Conservation (phyloP, 2,797 vertebrate species). For the Sebastes melanostomus region DNA sequence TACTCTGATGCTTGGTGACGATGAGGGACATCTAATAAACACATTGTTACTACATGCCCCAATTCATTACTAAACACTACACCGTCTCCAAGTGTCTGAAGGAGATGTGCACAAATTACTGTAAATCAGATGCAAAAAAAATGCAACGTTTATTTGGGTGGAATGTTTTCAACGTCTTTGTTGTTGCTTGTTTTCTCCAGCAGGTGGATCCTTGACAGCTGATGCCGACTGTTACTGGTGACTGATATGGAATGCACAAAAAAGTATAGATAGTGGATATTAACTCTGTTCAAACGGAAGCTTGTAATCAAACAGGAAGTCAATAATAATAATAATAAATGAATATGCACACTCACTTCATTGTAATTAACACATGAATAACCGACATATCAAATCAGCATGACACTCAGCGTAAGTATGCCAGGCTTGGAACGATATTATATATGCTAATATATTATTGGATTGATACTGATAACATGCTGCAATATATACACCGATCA, state of each 20-base stretch:
- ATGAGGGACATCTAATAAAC: constrained; percentile 4
- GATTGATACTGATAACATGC: neutral
- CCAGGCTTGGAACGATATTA: neutral
- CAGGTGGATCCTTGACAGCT: neutral
- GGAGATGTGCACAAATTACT: neutral
- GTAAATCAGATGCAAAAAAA: neutral
- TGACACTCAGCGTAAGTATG: neutral
- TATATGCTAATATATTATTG: neutral
- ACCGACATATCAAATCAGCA: neutral
- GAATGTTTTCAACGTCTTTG: neutral
- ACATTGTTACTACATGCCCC: neutral
- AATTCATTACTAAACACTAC: neutral
- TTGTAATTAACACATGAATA: neutral
- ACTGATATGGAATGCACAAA: neutral
- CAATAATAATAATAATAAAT: neutral
- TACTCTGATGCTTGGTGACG: neutral
- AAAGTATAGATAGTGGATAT: neutral
- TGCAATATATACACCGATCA: neutral
- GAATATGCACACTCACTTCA: neutral
- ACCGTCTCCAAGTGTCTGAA: neutral
- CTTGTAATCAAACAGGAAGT: neutral
- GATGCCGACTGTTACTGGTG: neutral
- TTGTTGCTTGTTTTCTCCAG: neutral
- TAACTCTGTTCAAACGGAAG: neutral
- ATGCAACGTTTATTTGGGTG: neutral